Conservation (phyloP, 2,888 invertebrate genomes). For the Ochlodes sylvanus region DNA sequence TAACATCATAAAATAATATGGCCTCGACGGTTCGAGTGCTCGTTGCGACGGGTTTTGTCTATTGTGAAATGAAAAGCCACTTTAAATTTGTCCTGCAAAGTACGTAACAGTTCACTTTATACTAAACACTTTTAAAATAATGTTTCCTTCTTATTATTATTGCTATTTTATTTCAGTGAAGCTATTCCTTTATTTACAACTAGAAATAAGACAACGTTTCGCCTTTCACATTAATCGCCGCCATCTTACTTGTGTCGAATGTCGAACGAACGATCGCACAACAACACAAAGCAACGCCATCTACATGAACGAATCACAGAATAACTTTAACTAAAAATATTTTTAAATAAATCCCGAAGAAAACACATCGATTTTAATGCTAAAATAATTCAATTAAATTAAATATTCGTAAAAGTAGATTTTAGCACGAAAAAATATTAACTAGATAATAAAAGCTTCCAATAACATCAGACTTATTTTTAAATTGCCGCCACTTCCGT, state of each 20-base stretch:
- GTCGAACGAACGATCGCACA: constrained; percentile 84
- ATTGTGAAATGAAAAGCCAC: constrained; percentile 79
- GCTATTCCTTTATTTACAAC: constrained; percentile 81
- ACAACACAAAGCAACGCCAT: constrained; percentile 87
- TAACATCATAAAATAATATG: constrained; percentile 87
- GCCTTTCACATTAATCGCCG: constrained; percentile 88
- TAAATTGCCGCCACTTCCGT: constrained; percentile 26
- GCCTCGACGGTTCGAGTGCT: constrained; percentile 83
- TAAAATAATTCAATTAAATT: neutral
- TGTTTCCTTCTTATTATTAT: constrained; percentile 55
- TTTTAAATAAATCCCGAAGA: neutral
- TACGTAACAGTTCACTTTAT: constrained; percentile 64
- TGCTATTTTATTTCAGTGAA: constrained; percentile 61
- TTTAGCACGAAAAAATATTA: neutral
- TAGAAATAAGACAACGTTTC: constrained; percentile 83
- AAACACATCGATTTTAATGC: neutral
- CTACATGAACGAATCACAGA: constrained; percentile 59
- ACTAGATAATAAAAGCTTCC: neutral
- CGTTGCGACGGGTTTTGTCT: constrained; percentile 84
- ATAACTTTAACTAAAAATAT: neutral
- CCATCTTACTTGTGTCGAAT: constrained; percentile 86
- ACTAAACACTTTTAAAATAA: constrained; percentile 61
- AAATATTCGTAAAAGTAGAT: neutral
- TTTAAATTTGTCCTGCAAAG: constrained; percentile 60
- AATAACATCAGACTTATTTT: constrained; percentile 8